phyloP scores from a whole-genome alignment of 2,113 vertebrate genomes.

The Saiga tatarica region DNA sequence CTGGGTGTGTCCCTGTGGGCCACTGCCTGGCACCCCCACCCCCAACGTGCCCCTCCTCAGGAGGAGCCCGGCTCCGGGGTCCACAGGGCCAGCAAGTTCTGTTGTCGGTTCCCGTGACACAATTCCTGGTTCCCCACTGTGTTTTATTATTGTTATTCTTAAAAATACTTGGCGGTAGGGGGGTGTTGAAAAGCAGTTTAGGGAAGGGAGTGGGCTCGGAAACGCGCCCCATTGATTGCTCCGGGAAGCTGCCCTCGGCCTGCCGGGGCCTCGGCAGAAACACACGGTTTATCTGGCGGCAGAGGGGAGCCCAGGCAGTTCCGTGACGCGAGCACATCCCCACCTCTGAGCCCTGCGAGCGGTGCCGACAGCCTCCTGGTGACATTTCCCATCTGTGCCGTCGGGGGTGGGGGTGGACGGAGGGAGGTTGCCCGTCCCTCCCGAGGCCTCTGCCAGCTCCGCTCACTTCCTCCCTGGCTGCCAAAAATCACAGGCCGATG shows the following conservation, averaged over 20 bases:
- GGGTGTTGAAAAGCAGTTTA: conserved; percentile 34
- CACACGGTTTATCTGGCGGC: conserved; percentile 70
- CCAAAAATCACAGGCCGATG: conserved; percentile 92
- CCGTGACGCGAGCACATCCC: conserved; percentile 73
- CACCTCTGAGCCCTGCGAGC: conserved; percentile 40
- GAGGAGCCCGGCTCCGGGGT: background rate
- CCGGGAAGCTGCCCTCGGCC: conserved; percentile 77
- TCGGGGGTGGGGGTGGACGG: conserved; percentile 73
- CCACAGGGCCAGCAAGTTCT: background rate
- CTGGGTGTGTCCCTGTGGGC: background rate
- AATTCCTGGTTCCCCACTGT: conserved; percentile 61
- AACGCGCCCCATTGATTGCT: conserved; percentile 6
- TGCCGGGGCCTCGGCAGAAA: conserved; percentile 67
- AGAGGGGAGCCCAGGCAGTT: conserved; percentile 69
- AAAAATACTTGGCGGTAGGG: background rate
- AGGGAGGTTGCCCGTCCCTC: conserved; percentile 74
- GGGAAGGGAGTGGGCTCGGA: conserved; percentile 41
- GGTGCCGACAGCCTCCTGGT: conserved; percentile 59
- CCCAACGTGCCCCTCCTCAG: background rate
- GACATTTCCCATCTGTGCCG: conserved; percentile 79
- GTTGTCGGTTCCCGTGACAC: conserved; percentile 62
- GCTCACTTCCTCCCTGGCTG: conserved; percentile 91
- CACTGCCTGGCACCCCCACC: background rate
- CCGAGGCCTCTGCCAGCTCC: conserved; percentile 82
- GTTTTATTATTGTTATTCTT: conserved; percentile 63